Evolutionary conservation across 2,113 vertebrate species (phyloP), one percentile per base, ranked within the genome.

Genomic region (Heptranchias perlo): DNA sequence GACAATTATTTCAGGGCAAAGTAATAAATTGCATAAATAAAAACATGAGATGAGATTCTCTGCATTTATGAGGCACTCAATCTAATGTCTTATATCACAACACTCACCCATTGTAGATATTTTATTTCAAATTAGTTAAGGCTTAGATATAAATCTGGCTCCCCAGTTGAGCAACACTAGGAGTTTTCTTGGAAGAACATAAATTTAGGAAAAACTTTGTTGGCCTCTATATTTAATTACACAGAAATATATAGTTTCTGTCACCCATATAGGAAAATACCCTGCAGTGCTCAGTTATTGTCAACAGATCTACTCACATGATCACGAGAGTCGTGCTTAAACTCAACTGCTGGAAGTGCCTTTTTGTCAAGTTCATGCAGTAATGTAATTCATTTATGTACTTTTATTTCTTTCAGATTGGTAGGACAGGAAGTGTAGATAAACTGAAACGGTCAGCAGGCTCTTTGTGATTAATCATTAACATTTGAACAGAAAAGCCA

Each of bases 1-100:
- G 99, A 99, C 96, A 99, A 99, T 89, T 99, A 99, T 98, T 99
- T 99, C 98, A 99, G 99, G 96, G 98, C 98, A 97, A 99, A 99
- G 98, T 99, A 99, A 97, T 99, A 96, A 99, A 97, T 96, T 96
- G 96, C 92, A 76, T 98, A 97, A 98, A 98, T 99, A 99, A 98
- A 97, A 97, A 97, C 96, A 2, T 64, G 62, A 64, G 62, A 21
- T 64, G 62, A 64, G 13, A 64, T 18, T 1, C 18, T 64, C 62
- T 35, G 69, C 35, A 73, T 73, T 73, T 73, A 73, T 5, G 78
- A 84, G 44, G 39, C 39, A 84, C 44, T 82, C n/a, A 39, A 44
- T 44, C 67, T 10, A 31, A 69, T 67, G 65, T 0, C n/a, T 82
- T 82, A 82, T 82, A 82, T 44, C 31, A 82, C 69, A 82, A 13